A percentile compares a stretch with the other conserved stretches of the same genome.
Evolutionary conservation across 2,888 invertebrate species (phyloP).

Genomic region (Leistus spinibarbis): DNA sequence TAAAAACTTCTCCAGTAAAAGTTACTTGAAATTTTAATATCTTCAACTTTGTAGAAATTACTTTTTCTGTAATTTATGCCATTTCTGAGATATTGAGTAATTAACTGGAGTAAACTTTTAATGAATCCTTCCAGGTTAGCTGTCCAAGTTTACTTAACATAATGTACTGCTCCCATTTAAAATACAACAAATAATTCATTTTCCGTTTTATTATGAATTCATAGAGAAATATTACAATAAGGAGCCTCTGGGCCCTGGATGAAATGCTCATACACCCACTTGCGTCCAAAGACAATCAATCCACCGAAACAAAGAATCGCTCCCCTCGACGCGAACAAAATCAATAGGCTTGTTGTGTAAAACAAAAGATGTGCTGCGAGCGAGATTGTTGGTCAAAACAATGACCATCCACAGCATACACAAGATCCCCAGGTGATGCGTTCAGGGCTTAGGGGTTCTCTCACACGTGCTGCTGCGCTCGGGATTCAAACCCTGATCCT

Average conservation of each 20-base stretch:
- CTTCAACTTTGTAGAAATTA: too few relatives aligned
- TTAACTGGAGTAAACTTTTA: too few relatives aligned
- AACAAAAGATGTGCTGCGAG: background rate
- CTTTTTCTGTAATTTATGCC: too few relatives aligned
- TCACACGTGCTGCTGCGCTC: conserved; percentile 54
- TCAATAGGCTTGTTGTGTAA: conserved; percentile 3
- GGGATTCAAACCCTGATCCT: conserved; percentile 47
- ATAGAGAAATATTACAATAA: background rate
- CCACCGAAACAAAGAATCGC: conserved; percentile 5
- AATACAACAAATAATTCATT: background rate
- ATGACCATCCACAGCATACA: conserved; percentile 4
- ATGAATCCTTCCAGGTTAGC: too few relatives aligned
- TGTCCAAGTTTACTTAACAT: too few relatives aligned
- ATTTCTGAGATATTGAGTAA: too few relatives aligned
- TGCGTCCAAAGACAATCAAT: conserved; percentile 2
- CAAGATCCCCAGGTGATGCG: conserved; percentile 52
- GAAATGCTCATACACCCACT: background rate
- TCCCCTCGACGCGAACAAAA: background rate
- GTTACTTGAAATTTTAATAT: too few relatives aligned
- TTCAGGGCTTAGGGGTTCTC: conserved; percentile 43
- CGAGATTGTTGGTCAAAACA: background rate
- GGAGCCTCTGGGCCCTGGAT: background rate
- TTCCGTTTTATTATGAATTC: background rate
- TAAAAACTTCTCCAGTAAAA: too few relatives aligned
- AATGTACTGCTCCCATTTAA: conserved; percentile 3